Evolutionary conservation across 2,113 vertebrate species (phyloP).

Genomic region (Notechis scutatus): DNA sequence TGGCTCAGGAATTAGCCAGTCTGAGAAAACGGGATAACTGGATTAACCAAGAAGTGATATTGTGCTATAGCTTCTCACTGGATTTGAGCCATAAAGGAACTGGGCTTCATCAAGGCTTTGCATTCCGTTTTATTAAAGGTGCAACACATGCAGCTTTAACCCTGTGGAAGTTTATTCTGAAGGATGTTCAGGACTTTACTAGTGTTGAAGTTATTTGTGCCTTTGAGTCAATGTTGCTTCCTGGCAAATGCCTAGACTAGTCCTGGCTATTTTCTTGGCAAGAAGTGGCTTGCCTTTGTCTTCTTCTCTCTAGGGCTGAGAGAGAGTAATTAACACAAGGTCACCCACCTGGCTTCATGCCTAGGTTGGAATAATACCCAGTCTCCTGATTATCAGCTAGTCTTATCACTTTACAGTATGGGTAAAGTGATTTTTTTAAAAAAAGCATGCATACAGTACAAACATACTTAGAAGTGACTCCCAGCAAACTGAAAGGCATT

Average conservation of each 20-base stretch:
- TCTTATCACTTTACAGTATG: not conserved
- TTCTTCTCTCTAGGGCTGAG: not conserved
- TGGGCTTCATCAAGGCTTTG: not conserved
- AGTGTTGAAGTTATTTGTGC: not conserved
- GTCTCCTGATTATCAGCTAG: not conserved
- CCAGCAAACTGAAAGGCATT: not conserved
- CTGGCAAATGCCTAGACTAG: not conserved
- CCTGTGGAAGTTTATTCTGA: not conserved
- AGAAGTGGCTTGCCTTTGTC: not conserved
- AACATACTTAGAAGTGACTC: not conserved
- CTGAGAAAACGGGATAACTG: not conserved
- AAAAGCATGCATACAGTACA: not conserved
- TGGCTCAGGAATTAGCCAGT: constrained; percentile 13
- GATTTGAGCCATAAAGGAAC: not conserved
- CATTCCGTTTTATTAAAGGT: not conserved
- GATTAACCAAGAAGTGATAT: not conserved
- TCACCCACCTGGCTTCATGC: not conserved
- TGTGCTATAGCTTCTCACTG: not conserved
- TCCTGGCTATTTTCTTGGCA: not conserved
- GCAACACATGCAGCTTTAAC: not conserved
- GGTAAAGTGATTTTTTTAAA: not conserved
- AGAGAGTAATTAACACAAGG: not conserved
- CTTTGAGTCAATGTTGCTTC: not conserved
- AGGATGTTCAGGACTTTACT: not conserved
- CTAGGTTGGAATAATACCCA: not conserved